A percentile compares a stretch with the other conserved stretches of the same genome.
phyloP scores from a whole-genome alignment of 2,113 vertebrate species.

The Thamnophis sirtalis region DNA sequence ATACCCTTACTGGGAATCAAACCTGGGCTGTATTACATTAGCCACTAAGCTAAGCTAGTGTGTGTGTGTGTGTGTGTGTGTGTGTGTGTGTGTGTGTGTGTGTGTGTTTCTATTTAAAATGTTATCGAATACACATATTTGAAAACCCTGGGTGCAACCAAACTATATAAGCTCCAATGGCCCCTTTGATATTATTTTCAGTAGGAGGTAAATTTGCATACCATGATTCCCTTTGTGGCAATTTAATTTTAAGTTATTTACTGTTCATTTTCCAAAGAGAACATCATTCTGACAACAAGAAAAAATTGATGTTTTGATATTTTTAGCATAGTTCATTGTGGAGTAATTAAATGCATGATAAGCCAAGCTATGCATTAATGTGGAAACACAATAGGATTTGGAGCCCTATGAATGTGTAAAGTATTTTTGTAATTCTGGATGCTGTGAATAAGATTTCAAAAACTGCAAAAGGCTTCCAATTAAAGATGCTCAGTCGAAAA shows the following conservation, averaged over 20 bases:
- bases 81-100: no score
- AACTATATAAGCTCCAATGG: neutral
- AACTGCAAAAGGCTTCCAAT: neutral
- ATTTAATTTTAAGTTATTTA: neutral
- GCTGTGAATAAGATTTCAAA: neutral
- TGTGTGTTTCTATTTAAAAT: constrained; percentile 12
- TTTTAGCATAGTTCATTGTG: neutral
- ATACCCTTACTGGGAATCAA: no score
- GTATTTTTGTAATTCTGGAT: neutral
- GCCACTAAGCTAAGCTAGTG: no score
- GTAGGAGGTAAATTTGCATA: neutral
- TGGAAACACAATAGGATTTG: neutral
- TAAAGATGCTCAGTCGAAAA: neutral
- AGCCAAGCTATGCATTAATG: neutral
- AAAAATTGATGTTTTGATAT: neutral
- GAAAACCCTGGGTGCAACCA: neutral
- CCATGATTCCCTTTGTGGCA: neutral
- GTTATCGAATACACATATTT: constrained; percentile 1
- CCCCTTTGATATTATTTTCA: neutral
- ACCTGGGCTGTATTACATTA: no score
- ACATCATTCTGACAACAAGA: neutral
- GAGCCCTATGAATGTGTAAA: neutral
- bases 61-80: constrained; percentile 1
- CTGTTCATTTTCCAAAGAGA: neutral
- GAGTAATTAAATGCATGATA: neutral